These are phyloP conservation scores for Parus major DNA, from an alignment of 2,113 vertebrate genomes.

Conservation along the genomic window DNA sequence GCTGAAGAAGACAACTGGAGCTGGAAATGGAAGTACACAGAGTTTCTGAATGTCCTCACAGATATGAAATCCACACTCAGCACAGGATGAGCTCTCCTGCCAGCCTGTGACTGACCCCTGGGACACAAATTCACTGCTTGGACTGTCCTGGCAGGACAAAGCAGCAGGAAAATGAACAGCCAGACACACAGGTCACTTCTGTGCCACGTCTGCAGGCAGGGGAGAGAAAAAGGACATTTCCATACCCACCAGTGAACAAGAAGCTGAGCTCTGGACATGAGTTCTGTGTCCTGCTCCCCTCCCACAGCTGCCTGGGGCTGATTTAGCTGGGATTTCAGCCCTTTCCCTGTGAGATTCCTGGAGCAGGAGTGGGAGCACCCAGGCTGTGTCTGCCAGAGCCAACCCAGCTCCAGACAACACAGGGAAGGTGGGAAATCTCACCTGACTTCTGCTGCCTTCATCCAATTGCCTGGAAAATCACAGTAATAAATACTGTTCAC, in stretches of 20 bases:
- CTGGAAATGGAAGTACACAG: neutral
- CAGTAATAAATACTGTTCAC: conserved; percentile 10
- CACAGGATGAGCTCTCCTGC: neutral
- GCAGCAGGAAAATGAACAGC: neutral
- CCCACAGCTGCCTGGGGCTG: neutral
- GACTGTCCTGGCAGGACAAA: neutral
- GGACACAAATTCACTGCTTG: neutral
- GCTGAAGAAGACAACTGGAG: neutral
- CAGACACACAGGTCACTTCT: neutral
- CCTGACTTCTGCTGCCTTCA: neutral
- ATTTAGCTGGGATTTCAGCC: neutral
- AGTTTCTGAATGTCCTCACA: fast-evolving
- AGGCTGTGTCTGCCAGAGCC: neutral
- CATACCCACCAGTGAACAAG: neutral
- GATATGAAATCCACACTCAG: neutral
- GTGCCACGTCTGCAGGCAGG: neutral
- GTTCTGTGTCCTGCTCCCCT: neutral
- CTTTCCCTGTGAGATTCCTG: neutral
- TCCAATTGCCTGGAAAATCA: neutral
- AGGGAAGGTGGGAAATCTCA: neutral
- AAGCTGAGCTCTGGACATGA: neutral
- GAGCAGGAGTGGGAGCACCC: neutral
- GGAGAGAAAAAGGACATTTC: neutral
- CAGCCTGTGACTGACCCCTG: neutral
- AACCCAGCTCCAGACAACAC: neutral